Conservation (phyloP, 2,888 invertebrate species). For the Rhaphigaster nebulosa region DNA sequence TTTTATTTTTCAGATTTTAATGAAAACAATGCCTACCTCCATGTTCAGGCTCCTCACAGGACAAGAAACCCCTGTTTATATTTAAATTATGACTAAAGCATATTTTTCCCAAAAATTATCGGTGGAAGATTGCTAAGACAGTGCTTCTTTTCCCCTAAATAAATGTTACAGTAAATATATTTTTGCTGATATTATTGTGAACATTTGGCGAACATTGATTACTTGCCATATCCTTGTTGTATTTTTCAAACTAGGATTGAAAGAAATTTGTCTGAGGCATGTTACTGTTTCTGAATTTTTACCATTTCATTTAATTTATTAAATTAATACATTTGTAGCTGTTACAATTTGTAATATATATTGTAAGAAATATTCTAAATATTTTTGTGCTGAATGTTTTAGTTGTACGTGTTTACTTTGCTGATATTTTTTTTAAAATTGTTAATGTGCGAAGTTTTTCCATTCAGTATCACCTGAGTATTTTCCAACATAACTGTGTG, state of each 20-base stretch:
- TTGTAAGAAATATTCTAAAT: slow-evolving; percentile 9
- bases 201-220: slow-evolving; percentile 11
- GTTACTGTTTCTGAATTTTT: slow-evolving; percentile 21
- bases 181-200: slow-evolving; percentile 27
- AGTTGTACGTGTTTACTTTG: background rate
- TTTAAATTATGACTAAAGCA: slow-evolving; percentile 74
- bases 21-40: slow-evolving; percentile 99
- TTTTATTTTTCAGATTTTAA: slow-evolving; percentile 85
- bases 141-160: slow-evolving; percentile 6
- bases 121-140: slow-evolving; percentile 1
- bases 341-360: background rate
- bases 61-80: slow-evolving; percentile 99
- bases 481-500: background rate
- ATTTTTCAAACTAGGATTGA: background rate
- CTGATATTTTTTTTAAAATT: slow-evolving; percentile 1
- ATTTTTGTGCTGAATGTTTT: slow-evolving; percentile 27
- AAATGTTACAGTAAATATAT: slow-evolving; percentile 22
- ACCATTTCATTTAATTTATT: slow-evolving; percentile 22
- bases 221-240: slow-evolving; percentile 16
- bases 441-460: background rate
- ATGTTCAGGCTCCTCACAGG: slow-evolving; percentile 99
- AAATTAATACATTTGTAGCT: background rate
- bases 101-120: background rate
- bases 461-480: background rate
- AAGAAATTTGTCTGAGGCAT: background rate